Evolutionary conservation across 1,140 invertebrate genomes (phyloP), one percentile per base, ranked within the genome.

Genomic region (Tachypleus tridentatus): DNA sequence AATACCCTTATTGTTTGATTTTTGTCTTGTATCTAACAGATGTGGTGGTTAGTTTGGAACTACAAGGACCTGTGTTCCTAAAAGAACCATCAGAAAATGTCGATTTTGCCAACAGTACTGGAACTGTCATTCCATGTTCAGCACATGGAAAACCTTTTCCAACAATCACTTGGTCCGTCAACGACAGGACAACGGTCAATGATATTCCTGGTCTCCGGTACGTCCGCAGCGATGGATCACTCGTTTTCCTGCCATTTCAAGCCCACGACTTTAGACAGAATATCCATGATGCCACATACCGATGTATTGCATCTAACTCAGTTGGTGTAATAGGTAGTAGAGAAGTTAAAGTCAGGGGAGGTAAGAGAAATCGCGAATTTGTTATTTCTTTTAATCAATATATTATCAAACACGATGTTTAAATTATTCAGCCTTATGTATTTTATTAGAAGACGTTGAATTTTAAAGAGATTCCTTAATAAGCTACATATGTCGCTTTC

Each of bases 21-120:
- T 63, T 76, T 77, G 0, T 79, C 74, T 10, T 76, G 73, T 5
- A 80, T 75, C 73, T 86, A 87, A 80, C 93, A 95, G 67, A 83
- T 82, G 82, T 92, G 89, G 73, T 87, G 86, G 74, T 93, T 89
- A 79, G 92, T 90, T 72, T 61, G 56, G 65, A 51, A 54, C 53
- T 7, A 50, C 51, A 63, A 7, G 93, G 92, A 73, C 93, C 91
- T 6, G 88, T 93, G 60, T 96, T 96, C 78, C 83, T 92, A 62
- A 88, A 87, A 71, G 93, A 94, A 81, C 93, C 92, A 47, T 88
- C 88, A 66, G 91, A 89, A 76, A 84, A 88, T 70, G 84, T 96
- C 57, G 91, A 93, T 76, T 96, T 97, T 78, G 91, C 89, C 65
- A 97, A 97, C 77, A 92, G 90, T 59, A 94, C 91, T 50, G 93